Conservation (phyloP, 2,888 invertebrate genomes). For the Mycogona germanica region DNA sequence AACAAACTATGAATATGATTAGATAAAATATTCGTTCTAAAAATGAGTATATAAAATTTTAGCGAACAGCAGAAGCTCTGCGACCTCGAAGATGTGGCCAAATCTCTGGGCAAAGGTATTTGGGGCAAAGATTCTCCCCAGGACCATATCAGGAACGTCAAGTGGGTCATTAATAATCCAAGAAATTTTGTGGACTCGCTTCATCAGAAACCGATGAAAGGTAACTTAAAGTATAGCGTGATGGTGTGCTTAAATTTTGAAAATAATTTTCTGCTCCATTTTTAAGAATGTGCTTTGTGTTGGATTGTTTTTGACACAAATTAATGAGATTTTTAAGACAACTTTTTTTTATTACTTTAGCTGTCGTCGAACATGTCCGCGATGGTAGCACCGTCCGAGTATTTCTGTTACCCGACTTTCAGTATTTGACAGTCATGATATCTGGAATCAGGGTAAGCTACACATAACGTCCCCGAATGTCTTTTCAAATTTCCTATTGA, state of each 20-base stretch:
- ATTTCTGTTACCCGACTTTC: constrained; percentile 77
- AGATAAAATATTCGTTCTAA: no score
- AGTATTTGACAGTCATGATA: constrained; percentile 87
- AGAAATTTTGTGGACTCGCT: constrained; percentile 69
- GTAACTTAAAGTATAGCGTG: constrained; percentile 18
- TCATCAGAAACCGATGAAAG: constrained; percentile 66
- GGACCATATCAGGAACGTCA: constrained; percentile 71
- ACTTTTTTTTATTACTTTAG: constrained; percentile 38
- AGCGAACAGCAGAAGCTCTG: constrained; percentile 45
- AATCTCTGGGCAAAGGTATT: constrained; percentile 57
- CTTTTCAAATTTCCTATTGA: no score
- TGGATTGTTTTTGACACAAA: no score
- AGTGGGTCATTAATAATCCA: constrained; percentile 80
- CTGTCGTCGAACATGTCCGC: constrained; percentile 92
- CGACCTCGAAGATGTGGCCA: constrained; percentile 83
- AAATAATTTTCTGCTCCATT: no score
- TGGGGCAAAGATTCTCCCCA: constrained; percentile 43
- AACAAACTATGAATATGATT: no score
- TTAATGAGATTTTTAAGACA: no score
- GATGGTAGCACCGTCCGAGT: constrained; percentile 93
- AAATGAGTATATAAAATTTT: no score
- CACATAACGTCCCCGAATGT: constrained; percentile 22
- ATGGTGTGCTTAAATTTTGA: background rate
- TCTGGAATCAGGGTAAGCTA: constrained; percentile 71
- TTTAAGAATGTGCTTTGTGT: no score